These are phyloP conservation scores for Vulpes vulpes DNA, from an alignment of 2,113 vertebrate species.

Conservation along the genomic window DNA sequence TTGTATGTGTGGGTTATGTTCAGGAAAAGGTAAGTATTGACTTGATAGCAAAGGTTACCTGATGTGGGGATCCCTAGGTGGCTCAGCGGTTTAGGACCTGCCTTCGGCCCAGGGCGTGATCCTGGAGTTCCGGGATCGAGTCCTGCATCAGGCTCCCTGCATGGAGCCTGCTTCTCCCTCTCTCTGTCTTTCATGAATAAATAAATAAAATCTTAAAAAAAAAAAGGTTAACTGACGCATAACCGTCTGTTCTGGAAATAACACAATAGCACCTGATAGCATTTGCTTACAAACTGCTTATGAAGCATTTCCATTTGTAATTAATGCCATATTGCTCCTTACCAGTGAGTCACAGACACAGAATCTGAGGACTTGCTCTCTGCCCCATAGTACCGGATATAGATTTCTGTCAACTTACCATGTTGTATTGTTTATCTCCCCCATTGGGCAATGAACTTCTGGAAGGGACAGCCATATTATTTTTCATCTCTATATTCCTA, in stretches of 20 bases:
- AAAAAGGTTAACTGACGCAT: neutral
- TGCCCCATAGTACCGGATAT: neutral
- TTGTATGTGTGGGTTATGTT: neutral
- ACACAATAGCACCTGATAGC: neutral
- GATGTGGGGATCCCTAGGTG: neutral
- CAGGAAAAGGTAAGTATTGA: slow-evolving; percentile 23
- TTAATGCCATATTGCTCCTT: slow-evolving; percentile 20
- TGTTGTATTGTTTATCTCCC: neutral
- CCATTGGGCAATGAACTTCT: neutral
- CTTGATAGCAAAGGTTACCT: neutral
- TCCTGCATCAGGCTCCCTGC: no score
- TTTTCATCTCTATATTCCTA: slow-evolving; percentile 39
- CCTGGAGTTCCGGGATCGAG: no score
- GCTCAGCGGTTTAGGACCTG: no score
- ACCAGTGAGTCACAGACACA: neutral
- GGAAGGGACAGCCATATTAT: neutral
- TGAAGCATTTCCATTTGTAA: slow-evolving; percentile 49
- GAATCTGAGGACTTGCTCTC: slow-evolving; percentile 2
- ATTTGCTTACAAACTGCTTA: slow-evolving; percentile 51
- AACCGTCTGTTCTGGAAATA: neutral
- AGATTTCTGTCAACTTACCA: slow-evolving; percentile 1
- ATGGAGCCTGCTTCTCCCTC: no score
- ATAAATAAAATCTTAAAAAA: no score
- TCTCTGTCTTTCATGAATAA: no score
- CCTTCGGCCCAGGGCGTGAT: no score